Evolutionary conservation across 2,888 invertebrate genomes (phyloP).

Genomic region (Thecophora atra): DNA sequence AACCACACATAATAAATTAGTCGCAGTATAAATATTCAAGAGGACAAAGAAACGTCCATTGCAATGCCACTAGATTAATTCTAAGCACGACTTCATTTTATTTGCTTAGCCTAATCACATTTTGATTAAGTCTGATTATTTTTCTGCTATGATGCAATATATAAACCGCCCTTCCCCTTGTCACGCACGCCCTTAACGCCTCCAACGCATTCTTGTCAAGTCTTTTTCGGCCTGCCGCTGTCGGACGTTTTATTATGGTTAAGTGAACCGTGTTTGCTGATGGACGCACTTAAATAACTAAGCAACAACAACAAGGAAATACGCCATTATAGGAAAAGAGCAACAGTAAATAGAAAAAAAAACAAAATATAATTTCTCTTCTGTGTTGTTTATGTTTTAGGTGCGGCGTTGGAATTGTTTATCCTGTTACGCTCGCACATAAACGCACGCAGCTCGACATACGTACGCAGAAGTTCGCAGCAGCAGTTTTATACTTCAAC

Average conservation of each 20-base stretch:
- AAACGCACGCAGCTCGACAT: background rate
- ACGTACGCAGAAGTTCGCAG: background rate
- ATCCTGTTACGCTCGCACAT: background rate
- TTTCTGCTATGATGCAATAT: too few relatives aligned
- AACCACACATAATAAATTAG: too few relatives aligned
- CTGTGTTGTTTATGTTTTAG: background rate
- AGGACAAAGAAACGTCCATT: too few relatives aligned
- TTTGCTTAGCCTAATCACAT: background rate
- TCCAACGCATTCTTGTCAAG: too few relatives aligned
- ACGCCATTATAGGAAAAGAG: background rate
- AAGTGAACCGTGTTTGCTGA: too few relatives aligned
- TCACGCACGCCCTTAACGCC: too few relatives aligned
- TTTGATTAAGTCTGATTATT: background rate
- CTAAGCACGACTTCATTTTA: background rate
- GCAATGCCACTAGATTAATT: background rate
- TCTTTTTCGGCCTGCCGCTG: too few relatives aligned
- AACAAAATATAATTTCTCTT: conserved; percentile 6
- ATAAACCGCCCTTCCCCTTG: too few relatives aligned
- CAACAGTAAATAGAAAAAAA: background rate
- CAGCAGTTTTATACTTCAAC: background rate
- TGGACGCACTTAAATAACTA: background rate
- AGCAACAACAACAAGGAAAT: background rate
- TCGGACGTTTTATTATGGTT: too few relatives aligned
- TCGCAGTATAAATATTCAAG: too few relatives aligned
- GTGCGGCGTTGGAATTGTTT: conserved; percentile 11